Conservation (phyloP, 2,888 invertebrate species). For the Drosophila mimica region DNA sequence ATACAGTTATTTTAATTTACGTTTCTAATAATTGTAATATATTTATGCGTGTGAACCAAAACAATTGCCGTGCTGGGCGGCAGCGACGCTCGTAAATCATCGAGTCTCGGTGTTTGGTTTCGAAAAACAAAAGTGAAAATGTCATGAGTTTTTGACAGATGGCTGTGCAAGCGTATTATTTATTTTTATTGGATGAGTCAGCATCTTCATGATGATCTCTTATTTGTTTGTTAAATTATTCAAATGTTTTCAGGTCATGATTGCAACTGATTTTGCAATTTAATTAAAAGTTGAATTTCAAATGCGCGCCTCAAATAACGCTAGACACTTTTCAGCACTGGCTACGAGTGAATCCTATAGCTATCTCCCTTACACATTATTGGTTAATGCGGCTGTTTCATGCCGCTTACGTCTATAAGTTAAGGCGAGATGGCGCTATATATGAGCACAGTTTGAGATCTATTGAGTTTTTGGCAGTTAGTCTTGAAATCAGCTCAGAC, state of each 20-base stretch:
- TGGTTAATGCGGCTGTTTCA: rapidly evolving
- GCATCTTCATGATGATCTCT: background rate
- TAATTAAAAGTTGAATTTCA: conserved; percentile 3
- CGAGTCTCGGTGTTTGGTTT: conserved; percentile 24
- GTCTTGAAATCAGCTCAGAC: background rate
- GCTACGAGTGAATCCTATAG: background rate
- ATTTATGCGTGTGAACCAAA: conserved; percentile 73
- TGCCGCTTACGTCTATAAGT: rapidly evolving
- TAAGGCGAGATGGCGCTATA: conserved; percentile 9
- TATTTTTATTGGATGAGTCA: conserved; percentile 3
- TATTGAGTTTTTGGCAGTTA: conserved; percentile 13
- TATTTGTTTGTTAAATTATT: conserved; percentile 11
- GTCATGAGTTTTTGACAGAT: conserved; percentile 25
- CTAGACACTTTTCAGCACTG: conserved; percentile 25
- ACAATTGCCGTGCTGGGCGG: conserved; percentile 25
- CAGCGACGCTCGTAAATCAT: conserved; percentile 56
- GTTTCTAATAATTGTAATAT: conserved; percentile 60
- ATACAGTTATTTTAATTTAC: conserved; percentile 34
- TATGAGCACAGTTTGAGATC: conserved; percentile 39
- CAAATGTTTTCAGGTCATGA: conserved; percentile 3
- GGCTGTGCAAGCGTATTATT: conserved; percentile 10
- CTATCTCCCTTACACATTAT: conserved; percentile 19
- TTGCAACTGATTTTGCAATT: conserved; percentile 13
- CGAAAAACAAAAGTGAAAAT: conserved; percentile 31
- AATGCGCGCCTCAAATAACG: conserved; percentile 10